Evolutionary conservation across 2,888 invertebrate genomes (phyloP).

Genomic region (Drosophila anomalata): DNA sequence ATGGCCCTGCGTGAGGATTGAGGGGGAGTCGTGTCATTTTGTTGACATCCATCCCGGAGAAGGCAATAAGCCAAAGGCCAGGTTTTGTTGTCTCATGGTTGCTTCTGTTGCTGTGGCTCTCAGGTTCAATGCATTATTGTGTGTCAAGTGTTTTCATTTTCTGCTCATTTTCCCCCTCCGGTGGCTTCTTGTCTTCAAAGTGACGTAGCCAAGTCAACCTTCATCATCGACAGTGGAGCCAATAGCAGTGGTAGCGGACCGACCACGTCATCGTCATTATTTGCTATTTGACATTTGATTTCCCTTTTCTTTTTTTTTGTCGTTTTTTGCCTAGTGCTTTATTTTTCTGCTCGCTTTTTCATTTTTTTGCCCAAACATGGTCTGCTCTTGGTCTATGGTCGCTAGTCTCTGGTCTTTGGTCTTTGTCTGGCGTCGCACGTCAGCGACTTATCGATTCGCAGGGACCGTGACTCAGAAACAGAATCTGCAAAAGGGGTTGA

Average conservation of each 20-base stretch:
- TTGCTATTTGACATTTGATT: slow-evolving; percentile 77
- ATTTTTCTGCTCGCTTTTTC: slow-evolving; percentile 23
- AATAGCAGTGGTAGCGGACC: slow-evolving; percentile 2
- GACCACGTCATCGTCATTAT: slow-evolving; percentile 69
- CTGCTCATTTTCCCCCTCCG: slow-evolving; percentile 1
- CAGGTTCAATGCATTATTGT: slow-evolving; percentile 72
- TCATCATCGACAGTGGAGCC: slow-evolving; percentile 47
- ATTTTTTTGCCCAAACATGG: slow-evolving; percentile 28
- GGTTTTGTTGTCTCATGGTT: slow-evolving; percentile 39
- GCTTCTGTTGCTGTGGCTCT: slow-evolving; percentile 51
- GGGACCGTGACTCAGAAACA: slow-evolving; percentile 64
- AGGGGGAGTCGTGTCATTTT: slow-evolving; percentile 21
- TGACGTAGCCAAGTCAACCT: slow-evolving; percentile 75
- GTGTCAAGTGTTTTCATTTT: slow-evolving; percentile 68
- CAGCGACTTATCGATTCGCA: slow-evolving; percentile 70
- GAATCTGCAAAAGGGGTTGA: slow-evolving; percentile 28
- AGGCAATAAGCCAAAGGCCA: slow-evolving; percentile 43
- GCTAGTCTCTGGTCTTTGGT: slow-evolving; percentile 25
- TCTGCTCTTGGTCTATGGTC: slow-evolving; percentile 36
- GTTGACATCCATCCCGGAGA: slow-evolving; percentile 41
- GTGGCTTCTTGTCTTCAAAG: slow-evolving; percentile 55
- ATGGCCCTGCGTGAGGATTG: background rate
- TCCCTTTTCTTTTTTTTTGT: slow-evolving; percentile 51
- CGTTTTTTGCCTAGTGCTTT: slow-evolving; percentile 16
- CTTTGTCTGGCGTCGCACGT: slow-evolving; percentile 54